A percentile compares a stretch with the other conserved stretches of the same genome.
These are phyloP conservation scores for Tragelaphus strepsiceros DNA, from an alignment of 2,113 vertebrate species.

Conservation along the genomic window DNA sequence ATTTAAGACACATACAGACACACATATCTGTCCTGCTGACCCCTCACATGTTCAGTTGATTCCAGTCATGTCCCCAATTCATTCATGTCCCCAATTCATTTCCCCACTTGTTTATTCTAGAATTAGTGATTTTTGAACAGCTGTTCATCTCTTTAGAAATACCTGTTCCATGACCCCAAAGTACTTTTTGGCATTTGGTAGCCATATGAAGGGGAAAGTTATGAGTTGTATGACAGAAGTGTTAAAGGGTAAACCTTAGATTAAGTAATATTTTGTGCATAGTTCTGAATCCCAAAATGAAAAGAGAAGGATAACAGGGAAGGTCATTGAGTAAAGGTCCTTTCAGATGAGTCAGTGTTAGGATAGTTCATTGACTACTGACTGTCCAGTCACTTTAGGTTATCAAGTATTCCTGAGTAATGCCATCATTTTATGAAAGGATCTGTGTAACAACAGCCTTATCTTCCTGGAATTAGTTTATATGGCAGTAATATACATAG, in stretches of 20 bases:
- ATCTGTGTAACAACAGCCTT: neutral
- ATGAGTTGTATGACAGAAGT: neutral
- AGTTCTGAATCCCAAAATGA: neutral
- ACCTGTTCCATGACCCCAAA: neutral
- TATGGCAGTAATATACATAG: neutral
- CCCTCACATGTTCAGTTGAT: neutral
- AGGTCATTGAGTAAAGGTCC: neutral
- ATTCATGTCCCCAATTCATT: neutral
- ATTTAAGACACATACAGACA: neutral
- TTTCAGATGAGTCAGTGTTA: neutral
- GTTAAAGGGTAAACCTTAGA: neutral
- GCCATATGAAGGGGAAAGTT: neutral
- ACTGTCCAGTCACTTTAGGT: neutral
- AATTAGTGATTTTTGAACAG: neutral
- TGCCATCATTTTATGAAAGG: neutral
- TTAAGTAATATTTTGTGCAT: neutral
- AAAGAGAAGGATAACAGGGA: neutral
- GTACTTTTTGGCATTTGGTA: neutral
- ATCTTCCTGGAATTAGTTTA: neutral
- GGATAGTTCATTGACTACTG: neutral
- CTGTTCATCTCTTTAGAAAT: neutral
- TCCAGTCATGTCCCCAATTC: neutral
- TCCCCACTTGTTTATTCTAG: neutral
- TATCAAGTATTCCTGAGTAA: neutral
- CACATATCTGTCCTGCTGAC: neutral